Evolutionary conservation across 2,113 vertebrate genomes (phyloP).

Genomic region (Anarrhichthys ocellatus): DNA sequence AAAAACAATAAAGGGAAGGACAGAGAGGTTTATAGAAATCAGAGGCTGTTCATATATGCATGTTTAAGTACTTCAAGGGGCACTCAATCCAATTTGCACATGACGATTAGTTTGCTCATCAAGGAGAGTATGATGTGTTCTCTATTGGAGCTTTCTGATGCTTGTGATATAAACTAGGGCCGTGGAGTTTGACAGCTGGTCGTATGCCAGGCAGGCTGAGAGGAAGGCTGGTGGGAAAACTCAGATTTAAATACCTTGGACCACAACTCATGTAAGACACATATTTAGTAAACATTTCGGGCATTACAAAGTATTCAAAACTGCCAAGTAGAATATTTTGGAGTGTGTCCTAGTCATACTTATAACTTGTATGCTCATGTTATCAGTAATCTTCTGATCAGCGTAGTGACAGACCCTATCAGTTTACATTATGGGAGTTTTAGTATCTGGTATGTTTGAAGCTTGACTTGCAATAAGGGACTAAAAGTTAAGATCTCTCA

Average conservation of each 20-base stretch:
- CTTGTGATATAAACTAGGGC: not conserved
- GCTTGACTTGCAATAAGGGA: not conserved
- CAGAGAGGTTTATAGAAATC: not conserved
- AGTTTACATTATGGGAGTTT: slow-evolving; percentile 2
- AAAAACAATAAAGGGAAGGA: slow-evolving; percentile 36
- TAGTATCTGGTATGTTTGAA: not conserved
- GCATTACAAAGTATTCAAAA: too few species aligned
- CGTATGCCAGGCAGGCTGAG: not conserved
- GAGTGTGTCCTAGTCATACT: not conserved
- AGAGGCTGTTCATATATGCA: too few species aligned
- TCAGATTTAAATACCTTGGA: not conserved
- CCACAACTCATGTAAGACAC: not conserved
- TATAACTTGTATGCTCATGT: not conserved
- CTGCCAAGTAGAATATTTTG: too few species aligned
- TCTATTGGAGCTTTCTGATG: not conserved
- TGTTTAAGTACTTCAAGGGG: too few species aligned
- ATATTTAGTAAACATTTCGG: not conserved
- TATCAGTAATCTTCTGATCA: slow-evolving; percentile 4
- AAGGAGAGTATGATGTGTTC: not conserved
- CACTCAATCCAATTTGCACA: not conserved
- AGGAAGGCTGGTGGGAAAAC: not conserved
- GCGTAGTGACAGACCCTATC: not conserved
- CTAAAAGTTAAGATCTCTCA: not conserved
- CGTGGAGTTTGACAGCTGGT: not conserved
- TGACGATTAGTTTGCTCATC: not conserved